Base-by-base conservation (phyloP, 37 sponge, comb jelly and placozoan genomes). In the Theonella swinhoei region DNA sequence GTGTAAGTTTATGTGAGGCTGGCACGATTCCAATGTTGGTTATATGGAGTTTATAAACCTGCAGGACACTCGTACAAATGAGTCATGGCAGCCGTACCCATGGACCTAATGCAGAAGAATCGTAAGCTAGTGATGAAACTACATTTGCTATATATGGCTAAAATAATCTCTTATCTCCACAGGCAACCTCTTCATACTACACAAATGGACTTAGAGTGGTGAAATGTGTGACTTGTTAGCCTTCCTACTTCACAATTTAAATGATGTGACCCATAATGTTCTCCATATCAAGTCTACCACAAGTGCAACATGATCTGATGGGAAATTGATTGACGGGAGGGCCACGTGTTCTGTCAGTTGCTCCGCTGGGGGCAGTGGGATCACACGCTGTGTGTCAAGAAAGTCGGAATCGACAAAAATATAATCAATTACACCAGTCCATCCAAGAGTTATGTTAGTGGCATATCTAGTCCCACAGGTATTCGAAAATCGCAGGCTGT, bases 261-360 rank as follows among this genome's bases (percentile, higher is more conserved):
- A 29, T 23, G 20, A 29, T 29, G 9, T 75, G 23, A 58, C 47
- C 39, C 35, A 42, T n/a, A 5, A 39, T 68, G 22, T 38, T 83
- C 54, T 89, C 85, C 84, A 89, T 31, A 75, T 81, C 41, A 90
- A 62, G 43, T 92, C 89, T 42, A 80, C 87, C 7, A 96, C 79
- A 1, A 96, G 70, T 31, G 96, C 85, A n/a, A 96, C 20, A 80
- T 96, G 96, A 78, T 96, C 96, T 19, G 96, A 96, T 33, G 96
- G 96, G 42, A 90, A 90, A 62, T 80, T 77, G 33, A 78, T 40
- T 0, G 94, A 93, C 8, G 96, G 96, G 19, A 96, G 76, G 2
- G 94, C 94, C 32, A 79, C 70, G 73, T 84, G 42, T 36, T 88
- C 82, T 5, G 80, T 77, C 1, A 96, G 76, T 43, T 96, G 94